These are phyloP conservation scores for Samia ricini DNA, from an alignment of 1,140 invertebrate genomes.

Conservation along the genomic window DNA sequence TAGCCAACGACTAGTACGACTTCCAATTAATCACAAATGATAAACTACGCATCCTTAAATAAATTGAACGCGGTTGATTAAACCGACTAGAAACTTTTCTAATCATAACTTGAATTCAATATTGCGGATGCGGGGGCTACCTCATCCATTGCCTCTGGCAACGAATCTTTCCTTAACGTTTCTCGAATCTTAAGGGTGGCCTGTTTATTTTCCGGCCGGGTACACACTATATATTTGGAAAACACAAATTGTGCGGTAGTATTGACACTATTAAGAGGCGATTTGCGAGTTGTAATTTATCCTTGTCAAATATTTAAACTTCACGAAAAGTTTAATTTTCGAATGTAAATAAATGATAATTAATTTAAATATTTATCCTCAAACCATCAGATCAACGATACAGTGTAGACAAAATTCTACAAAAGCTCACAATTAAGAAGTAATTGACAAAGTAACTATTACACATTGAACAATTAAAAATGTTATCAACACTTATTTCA, in stretches of 20 bases:
- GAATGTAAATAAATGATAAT: no score
- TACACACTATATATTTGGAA: constrained; percentile 29
- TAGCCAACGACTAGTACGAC: background rate
- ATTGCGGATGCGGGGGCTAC: constrained; percentile 40
- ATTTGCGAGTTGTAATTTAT: background rate
- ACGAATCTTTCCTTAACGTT: constrained; percentile 34
- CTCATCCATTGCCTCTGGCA: constrained; percentile 37
- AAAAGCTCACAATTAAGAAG: no score
- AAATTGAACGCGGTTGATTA: constrained; percentile 29
- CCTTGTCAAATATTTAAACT: background rate
- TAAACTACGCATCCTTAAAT: constrained; percentile 13
- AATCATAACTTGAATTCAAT: constrained; percentile 55
- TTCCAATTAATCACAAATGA: constrained; percentile 16
- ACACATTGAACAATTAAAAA: no score
- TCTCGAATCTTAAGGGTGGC: constrained; percentile 36
- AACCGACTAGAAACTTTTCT: constrained; percentile 34
- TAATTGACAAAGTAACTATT: no score
- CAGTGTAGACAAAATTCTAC: no score
- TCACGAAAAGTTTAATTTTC: background rate
- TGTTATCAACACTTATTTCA: no score
- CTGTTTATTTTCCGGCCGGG: constrained; percentile 57
- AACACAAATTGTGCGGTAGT: background rate
- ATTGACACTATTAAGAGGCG: background rate
- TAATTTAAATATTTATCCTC: no score
- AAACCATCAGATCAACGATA: no score